Evolutionary conservation across 2,113 vertebrate species (phyloP), one percentile per base, ranked within the genome.

Genomic region (Perognathus longimembris): DNA sequence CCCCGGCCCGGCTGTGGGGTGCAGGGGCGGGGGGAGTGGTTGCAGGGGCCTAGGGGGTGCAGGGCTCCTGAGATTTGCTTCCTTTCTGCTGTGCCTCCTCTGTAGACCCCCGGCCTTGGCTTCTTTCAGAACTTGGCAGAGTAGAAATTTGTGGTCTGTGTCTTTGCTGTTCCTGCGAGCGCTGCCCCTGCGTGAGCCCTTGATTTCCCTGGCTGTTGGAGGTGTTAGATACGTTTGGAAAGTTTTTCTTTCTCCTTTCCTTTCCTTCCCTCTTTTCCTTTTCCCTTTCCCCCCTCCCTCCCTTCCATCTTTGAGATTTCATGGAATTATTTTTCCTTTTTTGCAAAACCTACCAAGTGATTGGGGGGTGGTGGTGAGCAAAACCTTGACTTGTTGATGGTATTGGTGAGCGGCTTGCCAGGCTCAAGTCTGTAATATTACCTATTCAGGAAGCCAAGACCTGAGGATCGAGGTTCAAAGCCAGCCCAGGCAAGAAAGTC

Each of bases 211-310:
- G 42, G 40, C 21, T 22, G 5, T 14, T 1, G 34, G 70, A 91
- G 45, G 24, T 40, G 63, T 11, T 64, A 84, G 69, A 30, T 67
- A 87, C 28, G 63, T 80, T 83, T 92, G 70, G 81, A 67, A 92
- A 45, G 20, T 45, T 45, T 54, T 54, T 54, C 50, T 54, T 54
- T 54, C n/a, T 54, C 50, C 14, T 54, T 54, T 15, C 50, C 11
- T 54, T 15, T 54, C 11, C 11, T 12, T 54, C 11, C 50, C 50
- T 54, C 45, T n/a, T 11, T 45, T 45, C 45, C 45, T 45, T 11
- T 11, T 45, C 45, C 45, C 11, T 11, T 45, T 11, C 45, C 45
- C 21, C 38, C 17, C 42, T 69, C 26, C 64, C 85, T 63, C 63
- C 57, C 32, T 63, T 6, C 4, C 30, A 0, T 50, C 40, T 71